Percentiles rank a stretch among this genome's conserved stretches.
Evolutionary conservation across 2,888 invertebrate species (phyloP).

Genomic region (Tetragnatha montana): DNA sequence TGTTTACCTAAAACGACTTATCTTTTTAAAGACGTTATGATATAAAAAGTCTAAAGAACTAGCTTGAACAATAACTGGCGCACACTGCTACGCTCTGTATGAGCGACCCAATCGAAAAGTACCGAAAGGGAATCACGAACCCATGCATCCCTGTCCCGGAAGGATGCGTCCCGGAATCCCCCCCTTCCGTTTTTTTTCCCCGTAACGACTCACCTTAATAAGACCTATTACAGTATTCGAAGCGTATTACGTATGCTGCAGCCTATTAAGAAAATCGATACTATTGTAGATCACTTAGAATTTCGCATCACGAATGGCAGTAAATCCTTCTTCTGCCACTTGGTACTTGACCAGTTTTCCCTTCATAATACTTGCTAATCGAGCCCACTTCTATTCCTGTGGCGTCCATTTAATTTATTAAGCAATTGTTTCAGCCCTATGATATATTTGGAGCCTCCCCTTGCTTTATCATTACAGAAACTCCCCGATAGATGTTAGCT

Average conservation of each 20-base stretch:
- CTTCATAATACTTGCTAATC: constrained; percentile 66
- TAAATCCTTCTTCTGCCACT: constrained; percentile 65
- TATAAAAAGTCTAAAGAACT: too few species aligned
- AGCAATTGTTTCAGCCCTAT: constrained; percentile 65
- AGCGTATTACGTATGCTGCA: constrained; percentile 33
- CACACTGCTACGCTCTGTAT: too few species aligned
- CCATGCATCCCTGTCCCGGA: not conserved
- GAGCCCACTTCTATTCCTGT: constrained; percentile 57
- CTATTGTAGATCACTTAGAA: constrained; percentile 59
- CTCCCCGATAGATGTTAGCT: constrained; percentile 42
- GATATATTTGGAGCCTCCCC: constrained; percentile 56
- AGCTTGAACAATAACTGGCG: too few species aligned
- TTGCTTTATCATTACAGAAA: constrained; percentile 58
- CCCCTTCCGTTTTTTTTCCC: not conserved
- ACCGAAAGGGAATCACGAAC: not conserved
- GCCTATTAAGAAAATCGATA: constrained; percentile 59
- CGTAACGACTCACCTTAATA: not conserved
- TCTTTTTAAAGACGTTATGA: too few species aligned
- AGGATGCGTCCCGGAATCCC: not conserved
- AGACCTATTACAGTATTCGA: constrained; percentile 34
- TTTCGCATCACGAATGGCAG: constrained; percentile 61
- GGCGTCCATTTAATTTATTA: constrained; percentile 62
- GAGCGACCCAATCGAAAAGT: too few species aligned
- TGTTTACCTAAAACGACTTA: too few species aligned
- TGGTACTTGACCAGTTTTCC: constrained; percentile 53